Percentiles rank a stretch among this genome's conserved stretches.
These are phyloP conservation scores for Drosophila nr. perissopoda DNA, from an alignment of 2,888 invertebrate species.

Conservation along the genomic window DNA sequence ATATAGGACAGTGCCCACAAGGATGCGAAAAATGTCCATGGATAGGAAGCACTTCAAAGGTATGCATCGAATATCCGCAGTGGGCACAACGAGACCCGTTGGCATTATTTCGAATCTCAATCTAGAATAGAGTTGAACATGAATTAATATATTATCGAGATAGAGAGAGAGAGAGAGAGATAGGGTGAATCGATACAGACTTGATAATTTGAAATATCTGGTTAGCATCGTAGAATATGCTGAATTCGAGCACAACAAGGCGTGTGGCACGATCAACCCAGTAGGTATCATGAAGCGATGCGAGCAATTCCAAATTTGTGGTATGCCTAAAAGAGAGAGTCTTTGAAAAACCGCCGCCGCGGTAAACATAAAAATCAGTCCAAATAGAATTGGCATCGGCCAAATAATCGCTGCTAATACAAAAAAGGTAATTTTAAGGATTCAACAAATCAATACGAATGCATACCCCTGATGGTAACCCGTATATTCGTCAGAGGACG, in stretches of 20 bases:
- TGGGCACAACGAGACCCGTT: constrained; percentile 26
- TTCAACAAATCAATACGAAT: neutral
- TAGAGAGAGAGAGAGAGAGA: neutral
- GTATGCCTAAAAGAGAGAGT: rapidly evolving
- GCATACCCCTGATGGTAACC: constrained; percentile 1
- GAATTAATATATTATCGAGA: neutral
- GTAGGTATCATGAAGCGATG: rapidly evolving
- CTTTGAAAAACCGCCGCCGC: constrained; percentile 26
- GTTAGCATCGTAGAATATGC: neutral
- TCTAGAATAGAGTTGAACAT: neutral
- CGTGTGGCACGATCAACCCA: constrained; percentile 42
- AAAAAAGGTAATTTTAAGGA: neutral
- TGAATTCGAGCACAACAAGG: constrained; percentile 25
- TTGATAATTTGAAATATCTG: constrained; percentile 14
- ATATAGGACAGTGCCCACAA: constrained; percentile 3
- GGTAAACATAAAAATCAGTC: neutral
- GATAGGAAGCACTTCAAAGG: neutral
- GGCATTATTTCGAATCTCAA: constrained; percentile 36
- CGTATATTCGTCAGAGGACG: rapidly evolving
- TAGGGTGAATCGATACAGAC: neutral
- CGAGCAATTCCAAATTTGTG: rapidly evolving
- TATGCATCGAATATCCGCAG: neutral
- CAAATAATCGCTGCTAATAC: neutral
- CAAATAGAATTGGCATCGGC: neutral
- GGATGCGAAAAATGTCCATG: rapidly evolving